Evolutionary conservation across 2,888 invertebrate species (phyloP).

Genomic region (Noctua comes): DNA sequence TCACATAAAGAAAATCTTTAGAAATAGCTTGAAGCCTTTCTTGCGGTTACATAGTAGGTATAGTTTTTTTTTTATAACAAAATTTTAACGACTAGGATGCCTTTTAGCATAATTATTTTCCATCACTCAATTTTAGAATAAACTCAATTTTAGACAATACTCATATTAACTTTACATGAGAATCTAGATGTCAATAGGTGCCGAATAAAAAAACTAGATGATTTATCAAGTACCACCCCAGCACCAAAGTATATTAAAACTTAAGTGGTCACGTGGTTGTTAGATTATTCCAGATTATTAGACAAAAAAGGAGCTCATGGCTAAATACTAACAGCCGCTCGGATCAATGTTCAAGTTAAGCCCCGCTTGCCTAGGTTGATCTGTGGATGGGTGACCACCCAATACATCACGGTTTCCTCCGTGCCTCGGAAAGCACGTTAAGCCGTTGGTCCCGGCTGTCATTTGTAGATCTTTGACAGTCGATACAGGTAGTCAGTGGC

Average conservation of each 20-base stretch:
- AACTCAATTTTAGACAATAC: conserved; percentile 1
- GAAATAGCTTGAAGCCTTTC: neutral
- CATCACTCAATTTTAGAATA: neutral
- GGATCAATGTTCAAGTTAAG: too few species aligned
- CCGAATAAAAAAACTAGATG: neutral
- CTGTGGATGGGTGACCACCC: too few species aligned
- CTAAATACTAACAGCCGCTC: too few species aligned
- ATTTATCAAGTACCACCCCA: neutral
- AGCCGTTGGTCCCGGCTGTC: too few species aligned
- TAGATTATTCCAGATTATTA: neutral
- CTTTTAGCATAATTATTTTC: conserved; percentile 43
- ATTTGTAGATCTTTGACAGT: too few species aligned
- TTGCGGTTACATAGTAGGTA: neutral
- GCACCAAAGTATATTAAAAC: neutral
- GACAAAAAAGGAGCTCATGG: too few species aligned
- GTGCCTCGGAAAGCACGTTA: too few species aligned
- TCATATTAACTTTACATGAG: neutral
- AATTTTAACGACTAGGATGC: conserved; percentile 61
- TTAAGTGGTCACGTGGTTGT: neutral
- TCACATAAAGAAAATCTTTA: conserved; percentile 21
- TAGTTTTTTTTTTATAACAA: neutral
- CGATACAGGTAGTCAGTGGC: too few species aligned
- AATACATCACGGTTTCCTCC: too few species aligned
- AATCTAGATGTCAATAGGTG: too few species aligned
- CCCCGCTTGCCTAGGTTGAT: too few species aligned